Evolutionary conservation across 2,888 invertebrate genomes (phyloP).

Genomic region (Axea sp.): DNA sequence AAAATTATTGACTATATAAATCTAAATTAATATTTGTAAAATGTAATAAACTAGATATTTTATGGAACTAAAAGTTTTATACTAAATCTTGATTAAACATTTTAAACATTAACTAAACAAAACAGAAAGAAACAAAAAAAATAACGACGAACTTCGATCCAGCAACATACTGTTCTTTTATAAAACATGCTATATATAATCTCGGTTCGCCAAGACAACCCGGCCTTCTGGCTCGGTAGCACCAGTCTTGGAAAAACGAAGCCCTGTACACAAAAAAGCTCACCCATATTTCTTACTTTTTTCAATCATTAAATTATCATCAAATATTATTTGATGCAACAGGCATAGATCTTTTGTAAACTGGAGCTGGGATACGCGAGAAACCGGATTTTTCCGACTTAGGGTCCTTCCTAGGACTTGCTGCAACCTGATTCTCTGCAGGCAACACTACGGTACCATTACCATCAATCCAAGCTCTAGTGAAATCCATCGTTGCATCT

Average conservation of each 20-base stretch:
- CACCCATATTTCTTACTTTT: background rate
- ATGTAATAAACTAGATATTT: too few species aligned
- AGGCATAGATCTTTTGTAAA: conserved; percentile 76
- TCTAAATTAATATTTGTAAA: too few species aligned
- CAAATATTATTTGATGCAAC: conserved; percentile 75
- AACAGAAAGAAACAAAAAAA: background rate
- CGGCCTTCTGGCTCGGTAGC: conserved; percentile 59
- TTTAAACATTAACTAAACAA: too few species aligned
- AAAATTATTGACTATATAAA: too few species aligned
- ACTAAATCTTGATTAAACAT: too few species aligned
- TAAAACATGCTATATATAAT: conserved; percentile 51
- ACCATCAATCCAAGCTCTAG: conserved; percentile 87
- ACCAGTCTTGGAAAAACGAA: conserved; percentile 59
- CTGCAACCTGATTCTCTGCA: conserved; percentile 73
- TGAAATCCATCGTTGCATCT: conserved; percentile 85
- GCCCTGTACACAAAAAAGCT: conserved; percentile 32
- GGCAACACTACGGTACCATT: conserved; percentile 83
- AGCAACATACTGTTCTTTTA: conserved; percentile 4
- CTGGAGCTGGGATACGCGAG: conserved; percentile 81
- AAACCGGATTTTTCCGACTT: conserved; percentile 79
- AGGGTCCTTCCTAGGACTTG: conserved; percentile 81
- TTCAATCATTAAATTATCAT: conserved; percentile 34
- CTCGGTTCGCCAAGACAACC: conserved; percentile 57
- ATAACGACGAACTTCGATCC: conserved; percentile 41
- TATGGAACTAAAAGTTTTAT: too few species aligned